A percentile compares a stretch with the other conserved stretches of the same genome.
Evolutionary conservation across 2,797 vertebrate species (phyloP).

Genomic region (Parauchenoglanis punctatus): DNA sequence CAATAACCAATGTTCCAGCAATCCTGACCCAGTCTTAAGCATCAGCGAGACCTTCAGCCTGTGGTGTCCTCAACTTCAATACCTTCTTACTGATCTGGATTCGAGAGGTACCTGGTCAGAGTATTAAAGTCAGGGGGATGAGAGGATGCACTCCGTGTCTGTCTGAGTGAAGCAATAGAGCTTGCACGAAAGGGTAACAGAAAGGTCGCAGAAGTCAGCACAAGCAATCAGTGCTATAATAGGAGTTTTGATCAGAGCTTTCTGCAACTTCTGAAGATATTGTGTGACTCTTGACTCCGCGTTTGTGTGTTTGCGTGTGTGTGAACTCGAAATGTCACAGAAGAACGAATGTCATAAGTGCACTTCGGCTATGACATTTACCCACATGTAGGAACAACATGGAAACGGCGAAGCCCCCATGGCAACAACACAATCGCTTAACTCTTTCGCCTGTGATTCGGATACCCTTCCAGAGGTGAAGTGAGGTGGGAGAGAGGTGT

Average conservation of each 20-base stretch:
- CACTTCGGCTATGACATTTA: slow-evolving; percentile 52
- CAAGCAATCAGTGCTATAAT: slow-evolving; percentile 44
- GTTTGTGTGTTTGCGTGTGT: slow-evolving; percentile 11
- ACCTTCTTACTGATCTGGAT: slow-evolving; percentile 40
- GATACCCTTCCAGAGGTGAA: slow-evolving; percentile 28
- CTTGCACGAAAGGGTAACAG: slow-evolving; percentile 29
- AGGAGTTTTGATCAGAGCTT: slow-evolving; percentile 43
- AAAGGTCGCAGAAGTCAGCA: slow-evolving; percentile 40
- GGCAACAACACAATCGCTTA: slow-evolving; percentile 41
- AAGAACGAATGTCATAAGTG: slow-evolving; percentile 51
- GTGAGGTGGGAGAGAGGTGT: slow-evolving; percentile 4
- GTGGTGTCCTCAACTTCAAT: slow-evolving; percentile 32
- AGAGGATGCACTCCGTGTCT: slow-evolving; percentile 6
- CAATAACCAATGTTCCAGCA: slow-evolving; percentile 43
- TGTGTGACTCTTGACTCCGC: slow-evolving; percentile 34
- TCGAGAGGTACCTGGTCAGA: slow-evolving; percentile 1
- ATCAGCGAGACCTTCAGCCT: slow-evolving; percentile 20
- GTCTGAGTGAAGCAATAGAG: slow-evolving; percentile 39
- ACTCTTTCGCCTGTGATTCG: slow-evolving; percentile 34
- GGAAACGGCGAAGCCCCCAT: slow-evolving; percentile 1
- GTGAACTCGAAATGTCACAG: slow-evolving; percentile 53
- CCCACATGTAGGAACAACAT: slow-evolving; percentile 40
- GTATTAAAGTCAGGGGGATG: slow-evolving; percentile 37
- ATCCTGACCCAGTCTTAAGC: slow-evolving; percentile 19
- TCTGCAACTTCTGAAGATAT: slow-evolving; percentile 46